Evolutionary conservation across 2,113 vertebrate genomes (phyloP).

Genomic region (Trogon surrucura): DNA sequence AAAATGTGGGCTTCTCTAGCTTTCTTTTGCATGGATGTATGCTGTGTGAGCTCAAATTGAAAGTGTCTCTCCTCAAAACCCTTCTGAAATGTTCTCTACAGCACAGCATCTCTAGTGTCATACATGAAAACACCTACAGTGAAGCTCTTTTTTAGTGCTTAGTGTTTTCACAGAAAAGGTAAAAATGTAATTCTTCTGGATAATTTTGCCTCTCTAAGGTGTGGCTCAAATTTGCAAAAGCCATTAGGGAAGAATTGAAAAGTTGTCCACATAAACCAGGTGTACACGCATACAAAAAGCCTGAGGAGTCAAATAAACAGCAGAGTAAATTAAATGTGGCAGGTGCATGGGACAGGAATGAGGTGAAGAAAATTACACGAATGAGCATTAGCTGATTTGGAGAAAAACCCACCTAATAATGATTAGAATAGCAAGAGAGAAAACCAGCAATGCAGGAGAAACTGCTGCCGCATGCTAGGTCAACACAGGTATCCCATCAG

Average conservation of each 20-base stretch:
- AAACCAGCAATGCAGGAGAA: background rate
- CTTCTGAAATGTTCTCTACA: background rate
- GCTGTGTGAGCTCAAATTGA: background rate
- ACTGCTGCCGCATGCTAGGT: background rate
- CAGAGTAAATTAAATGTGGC: background rate
- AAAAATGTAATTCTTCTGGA: background rate
- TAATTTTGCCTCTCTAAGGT: background rate
- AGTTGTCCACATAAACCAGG: background rate
- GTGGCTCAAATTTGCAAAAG: background rate
- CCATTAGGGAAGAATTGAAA: background rate
- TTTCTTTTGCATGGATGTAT: background rate
- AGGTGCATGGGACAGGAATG: background rate
- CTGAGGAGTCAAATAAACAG: background rate
- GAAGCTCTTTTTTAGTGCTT: background rate
- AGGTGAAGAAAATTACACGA: background rate
- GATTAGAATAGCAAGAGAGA: background rate
- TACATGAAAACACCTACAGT: background rate
- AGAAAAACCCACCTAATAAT: background rate
- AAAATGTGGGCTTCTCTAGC: background rate
- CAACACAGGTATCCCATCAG: background rate
- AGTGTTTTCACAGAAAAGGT: background rate
- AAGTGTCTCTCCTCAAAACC: background rate
- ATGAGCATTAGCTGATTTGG: background rate
- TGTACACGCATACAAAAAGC: background rate
- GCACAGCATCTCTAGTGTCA: background rate